Evolutionary conservation across 2,113 vertebrate species (phyloP), one percentile per base, ranked within the genome.

Genomic region (Cacatua alba): DNA sequence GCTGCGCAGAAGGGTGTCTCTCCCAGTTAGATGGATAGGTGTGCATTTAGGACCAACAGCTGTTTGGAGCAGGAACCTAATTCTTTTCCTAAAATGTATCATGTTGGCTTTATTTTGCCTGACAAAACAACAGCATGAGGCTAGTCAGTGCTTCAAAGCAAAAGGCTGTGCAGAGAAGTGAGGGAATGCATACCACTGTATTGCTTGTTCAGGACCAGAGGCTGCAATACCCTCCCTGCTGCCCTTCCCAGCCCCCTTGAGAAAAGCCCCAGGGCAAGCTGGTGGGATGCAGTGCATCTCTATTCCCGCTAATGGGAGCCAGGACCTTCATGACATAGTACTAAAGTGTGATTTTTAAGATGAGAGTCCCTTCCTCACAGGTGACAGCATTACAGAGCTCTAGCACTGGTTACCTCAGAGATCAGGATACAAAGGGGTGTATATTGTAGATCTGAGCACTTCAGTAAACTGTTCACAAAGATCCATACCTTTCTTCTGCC

Each of bases 181-280:
- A 25, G 59, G 37, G 26, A 24, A 7, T 5, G 17, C 35, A 62
- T 43, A 28, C 11, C 26, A 6, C 0, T 28, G 53, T 12, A 2
- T 1, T 26, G 25, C 17, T 37, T n/a, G 8, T 0, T 24, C 31
- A 57, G n/a, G n/a, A 26, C 9, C 2, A 0, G 44, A 57, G 10
- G 16, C 19, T 12, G 11, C 33, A 16, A 6, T 10, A 17, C 6
- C 26, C 28, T 60, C 10, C 10, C 25, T 5, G 3, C 44, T 46
- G 29, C 10, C 12, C 18, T 63, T 53, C 35, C 29, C 13, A 55
- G 0, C 3, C 10, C 5, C 16, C 48, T 29, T 1, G 2, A 51
- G 43, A 28, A 31, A 71, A 82, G 52, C 35, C 24, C 31, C 29
- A 21, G 2, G 3, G 7, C 9, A 21, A 43, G 7, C 7, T 33